These are phyloP conservation scores for Lissocephala sabroskyi DNA, from an alignment of 2,888 invertebrate genomes.

Conservation along the genomic window DNA sequence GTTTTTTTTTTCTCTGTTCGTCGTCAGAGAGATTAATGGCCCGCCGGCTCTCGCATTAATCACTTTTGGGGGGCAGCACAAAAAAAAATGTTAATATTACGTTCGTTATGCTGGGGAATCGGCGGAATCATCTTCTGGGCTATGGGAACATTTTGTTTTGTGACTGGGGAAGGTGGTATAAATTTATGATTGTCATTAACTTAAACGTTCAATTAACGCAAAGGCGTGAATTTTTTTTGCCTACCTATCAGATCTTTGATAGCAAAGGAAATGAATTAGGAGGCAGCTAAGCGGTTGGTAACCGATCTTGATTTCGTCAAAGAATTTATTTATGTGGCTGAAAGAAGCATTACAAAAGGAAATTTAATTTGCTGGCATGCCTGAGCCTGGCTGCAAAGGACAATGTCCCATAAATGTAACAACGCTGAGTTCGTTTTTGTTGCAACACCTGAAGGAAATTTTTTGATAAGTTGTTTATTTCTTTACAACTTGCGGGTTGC, in stretches of 20 bases:
- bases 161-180: constrained; percentile 27
- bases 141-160: constrained; percentile 22
- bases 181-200: constrained; percentile 56
- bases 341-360: no score
- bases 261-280: no score
- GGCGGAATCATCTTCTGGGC: constrained; percentile 8
- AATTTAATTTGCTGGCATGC: no score
- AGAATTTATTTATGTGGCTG: no score
- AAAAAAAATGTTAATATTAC: constrained; percentile 41
- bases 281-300: no score
- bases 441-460: constrained; percentile 19
- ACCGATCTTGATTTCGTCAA: no score
- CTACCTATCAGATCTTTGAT: no score
- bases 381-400: no score
- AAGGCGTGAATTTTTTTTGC: constrained; percentile 50
- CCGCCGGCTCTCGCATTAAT: no score
- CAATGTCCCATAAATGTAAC: no score
- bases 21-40: no score
- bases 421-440: constrained; percentile 27
- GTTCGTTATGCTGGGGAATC: no score
- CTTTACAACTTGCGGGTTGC: constrained; percentile 40
- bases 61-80: constrained; percentile 26
- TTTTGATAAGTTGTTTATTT: constrained; percentile 31
- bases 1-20: constrained; percentile 35
- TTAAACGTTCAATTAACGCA: constrained; percentile 53